phyloP scores from a whole-genome alignment of 2,888 invertebrate species.

The Abrostola tripartita region DNA sequence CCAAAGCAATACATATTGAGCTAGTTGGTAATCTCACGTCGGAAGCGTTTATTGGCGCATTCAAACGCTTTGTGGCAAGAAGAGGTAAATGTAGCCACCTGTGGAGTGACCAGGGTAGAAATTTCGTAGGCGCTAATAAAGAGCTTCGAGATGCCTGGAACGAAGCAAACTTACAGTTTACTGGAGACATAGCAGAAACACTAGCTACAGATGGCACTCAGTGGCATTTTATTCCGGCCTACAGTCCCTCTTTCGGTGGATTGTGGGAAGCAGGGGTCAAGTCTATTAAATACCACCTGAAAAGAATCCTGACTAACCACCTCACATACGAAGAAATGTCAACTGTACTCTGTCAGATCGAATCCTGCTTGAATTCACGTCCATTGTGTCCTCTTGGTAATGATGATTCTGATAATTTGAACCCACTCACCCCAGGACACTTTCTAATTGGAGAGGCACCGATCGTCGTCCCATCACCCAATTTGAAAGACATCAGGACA shows the following conservation, averaged over 20 bases:
- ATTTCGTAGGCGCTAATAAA: constrained; percentile 7
- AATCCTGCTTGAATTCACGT: constrained; percentile 2
- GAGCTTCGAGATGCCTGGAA: background rate
- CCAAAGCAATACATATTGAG: constrained; percentile 7
- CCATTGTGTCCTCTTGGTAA: constrained; percentile 4
- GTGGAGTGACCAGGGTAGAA: constrained; percentile 6
- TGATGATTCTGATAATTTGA: constrained; percentile 2
- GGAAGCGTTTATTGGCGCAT: constrained; percentile 1
- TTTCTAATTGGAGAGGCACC: constrained; percentile 10
- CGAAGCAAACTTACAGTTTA: background rate
- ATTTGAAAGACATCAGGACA: background rate
- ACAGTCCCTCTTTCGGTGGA: constrained; percentile 1
- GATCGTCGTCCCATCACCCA: background rate
- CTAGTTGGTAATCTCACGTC: constrained; percentile 4
- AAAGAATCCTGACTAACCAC: background rate
- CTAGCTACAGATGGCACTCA: constrained; percentile 7
- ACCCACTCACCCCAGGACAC: background rate
- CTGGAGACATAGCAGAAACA: background rate
- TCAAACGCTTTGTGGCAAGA: constrained; percentile 1
- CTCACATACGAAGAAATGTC: constrained; percentile 9
- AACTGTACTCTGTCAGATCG: background rate
- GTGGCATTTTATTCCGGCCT: constrained; percentile 6
- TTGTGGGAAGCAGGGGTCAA: background rate
- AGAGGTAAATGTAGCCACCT: constrained; percentile 3
- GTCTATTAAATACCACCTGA: background rate